Evolutionary conservation across 2,113 vertebrate genomes (phyloP), one percentile per base, ranked within the genome.

Genomic region (Lophotis ruficrista): DNA sequence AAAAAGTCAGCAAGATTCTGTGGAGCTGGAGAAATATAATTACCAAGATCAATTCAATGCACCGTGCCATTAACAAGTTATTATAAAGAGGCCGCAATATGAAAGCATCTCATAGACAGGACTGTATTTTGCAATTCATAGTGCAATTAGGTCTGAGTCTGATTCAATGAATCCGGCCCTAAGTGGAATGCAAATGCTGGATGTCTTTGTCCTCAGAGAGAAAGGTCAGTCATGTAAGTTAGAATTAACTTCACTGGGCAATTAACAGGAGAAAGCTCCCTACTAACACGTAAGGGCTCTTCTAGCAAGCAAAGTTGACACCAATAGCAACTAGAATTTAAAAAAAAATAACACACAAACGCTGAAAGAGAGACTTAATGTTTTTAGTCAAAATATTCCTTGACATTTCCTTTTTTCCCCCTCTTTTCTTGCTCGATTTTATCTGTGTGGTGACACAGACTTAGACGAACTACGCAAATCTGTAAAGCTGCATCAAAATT

Each of bases 11-110:
- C n/a, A 78, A 90, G 79, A 90, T 72, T 85, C 48, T 69, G 25
- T 68, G 83, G 71, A 95, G 83, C 37, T 88, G 66, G 9, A 96
- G 92, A 94, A 96, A 84, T 54, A 75, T 12, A 97, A 87, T 92
- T 90, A 95, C 12, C 24, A 66, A 88, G 86, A 96, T 48, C 70
- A 93, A 90, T 47, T 95, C 50, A 77, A 33, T 51, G 83, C 77
- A 51, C 82, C 14, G 11, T 54, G 72, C 75, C 80, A 91, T 77
- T 93, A 95, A 75, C 70, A 73, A 12, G 14, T 27, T 80, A 84
- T 93, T 65, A 70, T 11, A 33, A 92, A 30, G 80, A 96, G 82
- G 80, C 25, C 54, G 3, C 64, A 58, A 78, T 37, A 84, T 50
- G 87, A 92, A 93, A 94, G 75, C 65, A 84, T 47, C 95, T 78